Percentiles rank a stretch among this genome's conserved stretches.
phyloP scores from a whole-genome alignment of 2,797 vertebrate genomes.

The Clarias fuscus region DNA sequence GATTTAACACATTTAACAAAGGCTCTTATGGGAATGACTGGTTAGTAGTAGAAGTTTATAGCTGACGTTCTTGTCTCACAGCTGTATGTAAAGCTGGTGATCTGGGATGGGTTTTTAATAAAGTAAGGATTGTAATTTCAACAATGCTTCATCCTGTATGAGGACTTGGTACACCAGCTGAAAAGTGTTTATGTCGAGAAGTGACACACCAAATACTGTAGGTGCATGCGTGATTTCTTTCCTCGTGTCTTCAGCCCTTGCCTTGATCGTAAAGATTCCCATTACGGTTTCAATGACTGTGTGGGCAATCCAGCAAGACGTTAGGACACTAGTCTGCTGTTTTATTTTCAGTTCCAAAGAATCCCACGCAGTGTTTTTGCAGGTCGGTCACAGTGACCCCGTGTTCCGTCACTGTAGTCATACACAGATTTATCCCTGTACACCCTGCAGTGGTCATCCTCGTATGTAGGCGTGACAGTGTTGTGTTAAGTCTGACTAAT shows the following conservation, averaged over 20 bases:
- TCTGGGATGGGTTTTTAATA: not conserved
- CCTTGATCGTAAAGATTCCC: not conserved
- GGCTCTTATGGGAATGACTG: not conserved
- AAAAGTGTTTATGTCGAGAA: no score
- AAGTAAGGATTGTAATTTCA: not conserved
- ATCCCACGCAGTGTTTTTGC: conserved; percentile 13
- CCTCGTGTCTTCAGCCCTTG: not conserved
- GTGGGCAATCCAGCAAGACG: not conserved
- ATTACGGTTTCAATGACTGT: not conserved
- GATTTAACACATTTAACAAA: not conserved
- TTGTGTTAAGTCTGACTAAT: not conserved
- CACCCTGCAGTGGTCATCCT: conserved; percentile 14
- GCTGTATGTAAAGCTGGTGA: not conserved
- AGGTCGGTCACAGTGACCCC: conserved; percentile 10
- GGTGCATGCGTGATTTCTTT: not conserved
- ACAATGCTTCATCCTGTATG: no score
- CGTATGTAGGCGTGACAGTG: not conserved
- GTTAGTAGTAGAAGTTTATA: not conserved
- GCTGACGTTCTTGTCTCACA: not conserved
- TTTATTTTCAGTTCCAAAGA: conserved; percentile 8
- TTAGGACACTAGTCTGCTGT: not conserved
- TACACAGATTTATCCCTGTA: not conserved
- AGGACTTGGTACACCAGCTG: not conserved
- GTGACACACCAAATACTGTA: not conserved
- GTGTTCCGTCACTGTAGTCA: not conserved